Evolutionary conservation across 2,113 vertebrate species (phyloP).

Genomic region (Pteronura brasiliensis): DNA sequence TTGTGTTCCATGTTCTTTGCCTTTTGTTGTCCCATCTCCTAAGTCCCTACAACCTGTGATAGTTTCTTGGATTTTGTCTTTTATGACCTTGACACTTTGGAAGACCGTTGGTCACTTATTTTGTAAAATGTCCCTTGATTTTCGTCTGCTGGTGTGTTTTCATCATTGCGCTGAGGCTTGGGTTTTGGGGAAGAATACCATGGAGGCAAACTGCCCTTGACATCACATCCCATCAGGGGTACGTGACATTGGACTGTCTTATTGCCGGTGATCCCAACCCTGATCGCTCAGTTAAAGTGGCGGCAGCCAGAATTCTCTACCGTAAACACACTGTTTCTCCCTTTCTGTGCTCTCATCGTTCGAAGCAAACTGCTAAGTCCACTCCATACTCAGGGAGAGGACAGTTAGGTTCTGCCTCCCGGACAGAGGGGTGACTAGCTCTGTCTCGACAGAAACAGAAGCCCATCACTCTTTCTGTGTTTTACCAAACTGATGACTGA

Average conservation of each 20-base stretch:
- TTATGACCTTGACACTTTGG: neutral
- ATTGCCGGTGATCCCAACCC: fast-evolving
- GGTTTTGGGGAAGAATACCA: neutral
- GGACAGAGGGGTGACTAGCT: neutral
- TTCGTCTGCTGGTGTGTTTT: neutral
- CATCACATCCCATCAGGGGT: too few species aligned
- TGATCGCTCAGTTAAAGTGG: fast-evolving
- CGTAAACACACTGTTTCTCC: fast-evolving
- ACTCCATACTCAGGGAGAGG: neutral
- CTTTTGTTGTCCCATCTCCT: neutral
- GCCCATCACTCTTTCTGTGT: conserved; percentile 82
- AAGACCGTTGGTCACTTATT: neutral
- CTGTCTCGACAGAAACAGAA: conserved; percentile 77
- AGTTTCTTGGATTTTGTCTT: neutral
- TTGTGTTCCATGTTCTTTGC: neutral
- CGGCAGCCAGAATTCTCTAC: neutral
- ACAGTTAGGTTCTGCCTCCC: neutral
- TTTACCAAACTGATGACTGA: conserved; percentile 88
- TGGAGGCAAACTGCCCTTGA: neutral
- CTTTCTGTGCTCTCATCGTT: neutral
- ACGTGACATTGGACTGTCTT: fast-evolving
- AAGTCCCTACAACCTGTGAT: neutral
- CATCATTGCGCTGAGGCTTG: neutral
- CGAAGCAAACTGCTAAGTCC: neutral
- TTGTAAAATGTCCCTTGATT: neutral